phyloP scores from a whole-genome alignment of 2,113 vertebrate species.

The Tenrec ecaudatus region DNA sequence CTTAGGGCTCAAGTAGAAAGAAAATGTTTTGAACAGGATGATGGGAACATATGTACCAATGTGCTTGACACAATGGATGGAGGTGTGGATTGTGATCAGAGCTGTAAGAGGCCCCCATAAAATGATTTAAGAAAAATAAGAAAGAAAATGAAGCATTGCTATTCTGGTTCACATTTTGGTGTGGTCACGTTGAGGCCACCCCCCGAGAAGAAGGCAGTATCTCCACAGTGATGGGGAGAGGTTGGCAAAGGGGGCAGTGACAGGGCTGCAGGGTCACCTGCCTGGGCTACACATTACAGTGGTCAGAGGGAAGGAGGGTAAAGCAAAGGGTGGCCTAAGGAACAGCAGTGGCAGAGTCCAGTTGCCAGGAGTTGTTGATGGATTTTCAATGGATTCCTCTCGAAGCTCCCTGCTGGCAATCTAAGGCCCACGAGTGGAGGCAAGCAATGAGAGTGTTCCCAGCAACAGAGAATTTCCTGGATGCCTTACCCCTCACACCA shows the following conservation, averaged over 20 bases:
- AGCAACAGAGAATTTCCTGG: background rate
- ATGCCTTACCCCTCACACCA: background rate
- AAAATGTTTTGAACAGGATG: too few relatives aligned
- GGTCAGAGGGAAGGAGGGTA: conserved; percentile 33
- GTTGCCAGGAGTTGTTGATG: background rate
- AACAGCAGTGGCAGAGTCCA: conserved; percentile 48
- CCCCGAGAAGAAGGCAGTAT: background rate
- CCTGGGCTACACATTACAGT: background rate
- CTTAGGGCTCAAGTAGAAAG: too few relatives aligned
- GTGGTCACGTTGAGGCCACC: background rate
- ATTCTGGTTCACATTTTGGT: background rate
- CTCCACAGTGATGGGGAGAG: background rate
- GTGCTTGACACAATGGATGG: too few relatives aligned
- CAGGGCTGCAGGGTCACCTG: background rate
- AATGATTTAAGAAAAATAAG: too few relatives aligned
- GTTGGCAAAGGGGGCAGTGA: background rate
- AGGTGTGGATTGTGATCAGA: too few relatives aligned
- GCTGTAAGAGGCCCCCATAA: too few relatives aligned
- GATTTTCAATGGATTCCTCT: background rate
- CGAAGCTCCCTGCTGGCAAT: conserved; percentile 46
- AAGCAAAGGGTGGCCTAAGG: background rate
- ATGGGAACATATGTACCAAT: too few relatives aligned
- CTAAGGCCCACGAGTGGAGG: background rate
- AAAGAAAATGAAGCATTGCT: background rate
- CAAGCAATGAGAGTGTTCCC: background rate